phyloP scores from a whole-genome alignment of 2,113 vertebrate genomes.

The Puntigrus tetrazona region DNA sequence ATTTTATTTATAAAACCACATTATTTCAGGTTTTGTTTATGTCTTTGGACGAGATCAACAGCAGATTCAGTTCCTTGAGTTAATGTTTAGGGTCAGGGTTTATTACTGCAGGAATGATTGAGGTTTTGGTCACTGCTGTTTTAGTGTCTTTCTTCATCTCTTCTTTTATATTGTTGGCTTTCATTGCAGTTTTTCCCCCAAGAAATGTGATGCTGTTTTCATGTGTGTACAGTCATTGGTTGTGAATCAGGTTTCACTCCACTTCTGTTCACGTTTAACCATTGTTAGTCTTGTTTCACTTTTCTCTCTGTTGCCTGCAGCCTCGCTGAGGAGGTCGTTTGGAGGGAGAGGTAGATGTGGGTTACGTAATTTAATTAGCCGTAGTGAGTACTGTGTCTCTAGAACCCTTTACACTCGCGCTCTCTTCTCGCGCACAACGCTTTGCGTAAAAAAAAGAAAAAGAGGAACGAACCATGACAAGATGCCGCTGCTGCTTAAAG shows the following conservation, averaged over 20 bases:
- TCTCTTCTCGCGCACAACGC: not conserved
- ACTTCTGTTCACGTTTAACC: slow-evolving; percentile 52
- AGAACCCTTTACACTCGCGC: slow-evolving; percentile 66
- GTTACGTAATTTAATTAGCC: slow-evolving; percentile 79
- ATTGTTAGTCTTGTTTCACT: slow-evolving; percentile 74
- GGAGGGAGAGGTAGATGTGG: slow-evolving; percentile 94
- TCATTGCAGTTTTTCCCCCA: slow-evolving; percentile 26
- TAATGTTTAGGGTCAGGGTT: not conserved
- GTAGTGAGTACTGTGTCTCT: slow-evolving; percentile 81
- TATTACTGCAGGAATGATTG: not conserved
- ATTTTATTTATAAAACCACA: not conserved
- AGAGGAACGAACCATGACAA: not conserved
- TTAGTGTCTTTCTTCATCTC: not conserved
- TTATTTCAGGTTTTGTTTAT: not conserved
- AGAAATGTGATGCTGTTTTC: slow-evolving; percentile 33
- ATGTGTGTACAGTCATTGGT: slow-evolving; percentile 35
- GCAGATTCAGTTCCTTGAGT: not conserved
- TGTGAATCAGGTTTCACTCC: slow-evolving; percentile 44
- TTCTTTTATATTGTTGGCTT: not conserved
- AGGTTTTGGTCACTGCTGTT: not conserved
- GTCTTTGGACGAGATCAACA: not conserved
- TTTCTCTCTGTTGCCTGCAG: slow-evolving; percentile 89
- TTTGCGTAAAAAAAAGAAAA: not conserved
- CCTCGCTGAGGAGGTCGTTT: slow-evolving; percentile 88
- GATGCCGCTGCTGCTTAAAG: not conserved